Conservation (phyloP, 1,140 invertebrate species). For the Diachasma alloeum region DNA sequence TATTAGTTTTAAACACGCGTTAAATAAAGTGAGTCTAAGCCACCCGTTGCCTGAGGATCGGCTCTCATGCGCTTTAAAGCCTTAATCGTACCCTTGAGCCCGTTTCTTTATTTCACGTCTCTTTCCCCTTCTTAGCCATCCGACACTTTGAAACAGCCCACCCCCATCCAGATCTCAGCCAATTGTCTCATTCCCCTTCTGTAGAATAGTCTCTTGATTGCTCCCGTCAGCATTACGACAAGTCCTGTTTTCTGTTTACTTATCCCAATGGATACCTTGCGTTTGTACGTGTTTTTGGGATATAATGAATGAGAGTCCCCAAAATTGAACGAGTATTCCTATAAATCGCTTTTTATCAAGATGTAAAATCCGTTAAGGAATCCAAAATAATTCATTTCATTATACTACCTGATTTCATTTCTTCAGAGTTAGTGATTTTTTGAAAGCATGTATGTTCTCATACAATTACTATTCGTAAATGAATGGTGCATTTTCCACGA, state of each 20-base stretch:
- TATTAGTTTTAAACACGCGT: slow-evolving; percentile 65
- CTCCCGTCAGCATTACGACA: neutral
- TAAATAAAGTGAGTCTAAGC: slow-evolving; percentile 59
- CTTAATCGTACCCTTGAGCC: neutral
- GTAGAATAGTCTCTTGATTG: neutral
- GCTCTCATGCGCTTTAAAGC: neutral
- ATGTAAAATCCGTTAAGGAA: neutral
- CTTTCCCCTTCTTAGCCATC: neutral
- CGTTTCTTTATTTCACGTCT: neutral
- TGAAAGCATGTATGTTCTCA: too few relatives aligned
- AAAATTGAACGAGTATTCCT: neutral
- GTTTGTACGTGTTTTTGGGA: neutral
- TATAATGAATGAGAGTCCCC: neutral
- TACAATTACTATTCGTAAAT: too few relatives aligned
- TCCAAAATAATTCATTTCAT: too few relatives aligned
- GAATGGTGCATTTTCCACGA: too few relatives aligned
- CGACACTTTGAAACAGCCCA: neutral
- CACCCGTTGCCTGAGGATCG: neutral
- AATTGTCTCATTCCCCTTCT: slow-evolving; percentile 1
- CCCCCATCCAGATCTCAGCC: neutral
- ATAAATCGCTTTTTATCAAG: neutral
- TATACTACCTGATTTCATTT: too few relatives aligned
- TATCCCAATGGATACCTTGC: neutral
- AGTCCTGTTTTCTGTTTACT: neutral
- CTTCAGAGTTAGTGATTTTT: too few relatives aligned